Evolutionary conservation across 2,113 vertebrate genomes (phyloP).

Genomic region (Rhadina sibilatrix): DNA sequence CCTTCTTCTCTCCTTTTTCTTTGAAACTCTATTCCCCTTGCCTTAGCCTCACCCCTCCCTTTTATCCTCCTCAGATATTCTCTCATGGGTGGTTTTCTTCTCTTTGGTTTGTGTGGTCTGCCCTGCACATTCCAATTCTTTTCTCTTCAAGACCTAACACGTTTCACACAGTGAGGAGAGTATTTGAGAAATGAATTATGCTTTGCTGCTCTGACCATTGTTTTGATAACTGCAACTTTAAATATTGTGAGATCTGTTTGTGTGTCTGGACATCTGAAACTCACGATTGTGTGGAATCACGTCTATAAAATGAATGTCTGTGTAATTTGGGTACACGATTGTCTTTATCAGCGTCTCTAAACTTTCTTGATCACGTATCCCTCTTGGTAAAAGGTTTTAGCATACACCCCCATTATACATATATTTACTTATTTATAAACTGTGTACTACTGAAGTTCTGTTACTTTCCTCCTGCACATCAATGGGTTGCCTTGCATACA

Average conservation of each 20-base stretch:
- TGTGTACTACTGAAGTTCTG: not conserved
- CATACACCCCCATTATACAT: rapidly evolving
- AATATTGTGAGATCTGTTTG: not conserved
- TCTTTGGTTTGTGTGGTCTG: slow-evolving; percentile 59
- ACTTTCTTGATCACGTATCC: not conserved
- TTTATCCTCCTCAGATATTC: slow-evolving; percentile 35
- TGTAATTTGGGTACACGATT: not conserved
- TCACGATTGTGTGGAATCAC: not conserved
- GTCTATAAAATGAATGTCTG: not conserved
- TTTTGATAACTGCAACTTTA: slow-evolving; percentile 24
- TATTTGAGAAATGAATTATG: slow-evolving; percentile 35
- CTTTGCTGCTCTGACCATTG: slow-evolving; percentile 25
- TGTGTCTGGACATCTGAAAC: not conserved
- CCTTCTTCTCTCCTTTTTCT: not conserved
- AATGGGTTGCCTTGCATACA: rapidly evolving
- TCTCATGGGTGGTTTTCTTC: slow-evolving; percentile 54
- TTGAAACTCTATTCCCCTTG: slow-evolving; percentile 42
- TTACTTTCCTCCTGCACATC: not conserved
- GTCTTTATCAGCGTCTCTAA: not conserved
- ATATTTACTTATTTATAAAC: not conserved
- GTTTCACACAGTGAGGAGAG: slow-evolving; percentile 40
- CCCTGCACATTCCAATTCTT: slow-evolving; percentile 61
- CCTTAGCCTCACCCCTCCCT: slow-evolving; percentile 27
- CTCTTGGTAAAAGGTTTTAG: not conserved
- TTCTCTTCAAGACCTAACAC: slow-evolving; percentile 65